Base-by-base conservation (phyloP, 1,140 invertebrate genomes). In the Heliconius himera region DNA sequence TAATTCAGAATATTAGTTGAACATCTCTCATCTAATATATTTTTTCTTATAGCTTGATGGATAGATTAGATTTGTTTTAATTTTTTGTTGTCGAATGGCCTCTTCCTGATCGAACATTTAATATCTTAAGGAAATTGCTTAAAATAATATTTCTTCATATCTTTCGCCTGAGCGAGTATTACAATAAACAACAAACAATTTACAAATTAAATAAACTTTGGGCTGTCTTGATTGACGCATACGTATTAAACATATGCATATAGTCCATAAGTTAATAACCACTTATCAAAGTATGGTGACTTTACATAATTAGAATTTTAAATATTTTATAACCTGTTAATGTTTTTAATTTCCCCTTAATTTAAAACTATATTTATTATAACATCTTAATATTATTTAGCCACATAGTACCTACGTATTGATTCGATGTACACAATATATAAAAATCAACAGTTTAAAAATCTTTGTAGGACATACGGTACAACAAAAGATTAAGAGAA, bases 281-380 rank as follows among this genome's bases (percentile, higher is more conserved):
- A 60, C 20, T 60, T 60, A 22, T 46, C 41, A 46, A 46, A 46
- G 22, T 11, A 13, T 22, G 20, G 54, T 60, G 56, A 60, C 20
- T 60, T 11, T n/a, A 26, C 56, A 60, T n/a, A 11, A 11, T 60
- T 22, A 60, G n/a, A 60, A 66, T 66, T 66, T 66, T 4, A 26
- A 66, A 66, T 66, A 29, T 29, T 66, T 29, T 9, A 66, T 29
- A 66, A 66, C 60, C 26, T 66, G 26, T 66, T 29, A 4, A 29
- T 66, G 60, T 26, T 29, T 66, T 13, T 16, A 66, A 22, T 6
- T 13, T 26, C 29, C 16, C 60, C 3, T 26, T 66, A 3, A 66
- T 66, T 29, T 66, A 66, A 66, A 66, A 66, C 60, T 66, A 66
- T 11, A 66, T 51, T 51, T 51, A 51, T 16, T 66, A 66, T 29